phyloP scores from a whole-genome alignment of 2,888 invertebrate genomes.

The Hermaeophaga mercurialis region DNA sequence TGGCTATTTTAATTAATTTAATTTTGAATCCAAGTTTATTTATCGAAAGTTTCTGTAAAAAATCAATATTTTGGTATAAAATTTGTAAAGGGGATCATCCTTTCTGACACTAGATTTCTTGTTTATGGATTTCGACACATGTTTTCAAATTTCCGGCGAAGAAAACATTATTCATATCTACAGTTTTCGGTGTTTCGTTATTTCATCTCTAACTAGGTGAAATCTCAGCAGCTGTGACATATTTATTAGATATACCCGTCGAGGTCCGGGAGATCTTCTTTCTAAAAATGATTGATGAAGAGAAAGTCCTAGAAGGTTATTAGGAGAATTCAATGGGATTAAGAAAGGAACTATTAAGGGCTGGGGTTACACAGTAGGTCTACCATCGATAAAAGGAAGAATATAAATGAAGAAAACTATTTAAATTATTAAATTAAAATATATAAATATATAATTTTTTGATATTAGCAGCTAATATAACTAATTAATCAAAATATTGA shows the following conservation, averaged over 20 bases:
- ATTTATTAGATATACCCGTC: constrained; percentile 6
- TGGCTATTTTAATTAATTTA: too few species aligned
- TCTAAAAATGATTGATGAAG: constrained; percentile 14
- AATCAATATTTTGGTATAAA: constrained; percentile 4
- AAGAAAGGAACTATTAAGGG: too few species aligned
- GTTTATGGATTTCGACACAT: constrained; percentile 19
- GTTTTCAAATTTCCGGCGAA: constrained; percentile 10
- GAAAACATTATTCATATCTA: constrained; percentile 13
- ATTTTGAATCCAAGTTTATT: too few species aligned
- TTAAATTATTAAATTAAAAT: too few species aligned
- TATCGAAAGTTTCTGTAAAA: not conserved
- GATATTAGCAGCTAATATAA: too few species aligned
- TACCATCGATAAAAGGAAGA: too few species aligned
- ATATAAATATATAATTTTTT: too few species aligned
- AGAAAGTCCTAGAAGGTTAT: constrained; percentile 3
- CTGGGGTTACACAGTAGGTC: too few species aligned
- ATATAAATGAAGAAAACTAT: too few species aligned
- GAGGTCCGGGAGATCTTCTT: constrained; percentile 2
- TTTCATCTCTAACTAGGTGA: constrained; percentile 12
- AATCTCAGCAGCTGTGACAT: constrained; percentile 17
- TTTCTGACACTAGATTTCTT: constrained; percentile 3
- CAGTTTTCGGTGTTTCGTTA: constrained; percentile 10
- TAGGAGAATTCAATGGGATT: constrained; percentile 5
- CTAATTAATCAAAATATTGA: too few species aligned
- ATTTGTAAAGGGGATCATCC: constrained; percentile 1